A percentile compares a stretch with the other conserved stretches of the same genome.
These are phyloP conservation scores for Arctopsyche grandis DNA, from an alignment of 1,140 invertebrate species.

Conservation along the genomic window DNA sequence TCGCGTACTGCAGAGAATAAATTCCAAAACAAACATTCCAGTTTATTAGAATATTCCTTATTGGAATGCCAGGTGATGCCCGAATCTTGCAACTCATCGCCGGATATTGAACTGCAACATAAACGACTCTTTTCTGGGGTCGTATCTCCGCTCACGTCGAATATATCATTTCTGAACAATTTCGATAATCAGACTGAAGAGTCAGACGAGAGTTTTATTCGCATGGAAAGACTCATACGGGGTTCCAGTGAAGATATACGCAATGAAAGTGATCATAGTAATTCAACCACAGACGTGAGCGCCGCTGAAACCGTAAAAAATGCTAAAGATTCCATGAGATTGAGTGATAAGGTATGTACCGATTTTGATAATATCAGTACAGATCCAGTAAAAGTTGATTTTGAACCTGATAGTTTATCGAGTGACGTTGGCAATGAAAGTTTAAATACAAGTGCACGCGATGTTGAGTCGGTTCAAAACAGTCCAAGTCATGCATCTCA, in stretches of 20 bases:
- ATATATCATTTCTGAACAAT: conserved; percentile 41
- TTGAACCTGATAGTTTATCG: too few relatives aligned
- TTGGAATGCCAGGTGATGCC: conserved; percentile 46
- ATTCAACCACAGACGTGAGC: neutral
- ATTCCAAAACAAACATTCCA: neutral
- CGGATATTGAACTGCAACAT: conserved; percentile 23
- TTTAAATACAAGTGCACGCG: too few relatives aligned
- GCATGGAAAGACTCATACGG: conserved; percentile 46
- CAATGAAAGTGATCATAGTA: neutral
- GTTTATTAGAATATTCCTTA: conserved; percentile 32
- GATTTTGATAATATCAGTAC: too few relatives aligned
- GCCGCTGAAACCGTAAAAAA: neutral
- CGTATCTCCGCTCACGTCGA: conserved; percentile 21
- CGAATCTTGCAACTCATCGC: conserved; percentile 1
- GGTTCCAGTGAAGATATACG: neutral
- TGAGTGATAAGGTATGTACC: too few relatives aligned
- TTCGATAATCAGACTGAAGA: conserved; percentile 36
- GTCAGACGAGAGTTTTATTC: conserved; percentile 51
- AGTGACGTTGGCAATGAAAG: too few relatives aligned
- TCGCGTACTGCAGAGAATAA: neutral
- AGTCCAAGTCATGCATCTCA: neutral
- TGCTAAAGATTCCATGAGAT: conserved; percentile 17
- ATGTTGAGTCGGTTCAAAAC: neutral
- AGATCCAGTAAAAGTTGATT: too few relatives aligned
- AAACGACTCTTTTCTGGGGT: conserved; percentile 17